These are phyloP conservation scores for Glandiceps talaboti DNA, from an alignment of 53 echinoderm and acorn worm genomes.

Conservation along the genomic window DNA sequence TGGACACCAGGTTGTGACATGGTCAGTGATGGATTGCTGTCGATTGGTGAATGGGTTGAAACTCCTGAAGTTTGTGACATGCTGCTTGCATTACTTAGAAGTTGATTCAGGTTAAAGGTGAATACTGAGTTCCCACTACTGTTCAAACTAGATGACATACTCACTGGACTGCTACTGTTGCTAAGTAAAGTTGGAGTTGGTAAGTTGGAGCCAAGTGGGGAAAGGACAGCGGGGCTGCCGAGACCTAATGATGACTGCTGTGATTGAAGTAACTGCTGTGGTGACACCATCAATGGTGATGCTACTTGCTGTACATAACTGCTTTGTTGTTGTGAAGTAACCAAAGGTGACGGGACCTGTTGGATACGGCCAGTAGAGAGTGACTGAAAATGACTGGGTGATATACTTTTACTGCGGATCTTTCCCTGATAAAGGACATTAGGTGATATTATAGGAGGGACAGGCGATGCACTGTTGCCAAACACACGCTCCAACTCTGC, in stretches of 20 bases:
- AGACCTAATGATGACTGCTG: too few relatives aligned
- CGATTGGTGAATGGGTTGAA: background rate
- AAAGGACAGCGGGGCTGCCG: background rate
- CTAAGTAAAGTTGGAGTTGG: background rate
- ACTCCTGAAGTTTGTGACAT: background rate
- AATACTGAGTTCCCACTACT: background rate
- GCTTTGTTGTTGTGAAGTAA: background rate
- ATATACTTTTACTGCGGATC: background rate
- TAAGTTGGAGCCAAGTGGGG: background rate
- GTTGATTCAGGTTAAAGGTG: background rate
- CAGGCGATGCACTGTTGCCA: background rate
- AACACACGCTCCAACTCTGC: conserved; percentile 19
- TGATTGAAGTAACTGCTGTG: too few relatives aligned
- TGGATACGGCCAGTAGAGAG: background rate
- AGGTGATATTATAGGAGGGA: background rate
- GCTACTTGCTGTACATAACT: background rate
- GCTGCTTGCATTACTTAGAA: background rate
- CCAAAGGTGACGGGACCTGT: background rate
- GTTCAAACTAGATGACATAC: background rate
- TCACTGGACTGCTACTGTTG: background rate
- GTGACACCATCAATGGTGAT: too few relatives aligned
- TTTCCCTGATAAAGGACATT: background rate
- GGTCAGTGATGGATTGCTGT: too few relatives aligned
- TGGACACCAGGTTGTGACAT: too few relatives aligned
- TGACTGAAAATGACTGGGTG: background rate